Evolutionary conservation across 2,113 vertebrate genomes (phyloP), one percentile per base, ranked within the genome.

Genomic region (Mirounga angustirostris): DNA sequence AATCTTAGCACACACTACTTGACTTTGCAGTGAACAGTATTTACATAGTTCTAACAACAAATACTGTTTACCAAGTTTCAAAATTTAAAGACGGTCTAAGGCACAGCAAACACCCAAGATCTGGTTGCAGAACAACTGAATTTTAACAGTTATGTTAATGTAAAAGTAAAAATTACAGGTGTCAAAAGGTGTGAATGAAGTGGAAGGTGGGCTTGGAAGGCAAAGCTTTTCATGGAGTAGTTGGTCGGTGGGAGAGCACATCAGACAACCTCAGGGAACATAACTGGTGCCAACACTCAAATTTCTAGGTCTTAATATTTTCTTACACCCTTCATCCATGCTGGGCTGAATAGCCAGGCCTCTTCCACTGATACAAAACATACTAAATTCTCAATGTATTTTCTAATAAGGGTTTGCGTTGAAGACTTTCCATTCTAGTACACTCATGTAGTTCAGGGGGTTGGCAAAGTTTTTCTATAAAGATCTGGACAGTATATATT

Each of bases 351-450:
- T 40, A 83, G 33, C 30, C 33, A 95, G n/a, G 36, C 22, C 52
- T 73, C 80, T 94, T 61, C 52, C 2, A 76, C 4, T 71, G 46
- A 91, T 71, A 90, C 3, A 87, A 59, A 28, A 96, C 36, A 90
- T 52, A 92, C 33, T 88, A 67, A 86, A 96, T 71, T 95, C 54
- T 87, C 65, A 81, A 65, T 21, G 50, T 43, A 80, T 67, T 93
- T 95, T 69, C 28, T 67, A 59, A 52, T 74, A 74, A 87, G 81
- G 43, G 9, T 83, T 83, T 96, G 22, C 65, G 87, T 61, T 73
- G 79, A 87, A 93, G 8, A 63, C 46, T 88, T 95, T 96, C 67
- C 61, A 93, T 88, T 96, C 43, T 33, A 93, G 67, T 91, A 26
- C 19, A 91, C 76, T 80, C 59, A 40, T 19, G 7, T 69, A 82